Percentiles rank a stretch among this genome's conserved stretches.
Conservation (phyloP, 1,140 invertebrate species). For the Cotesia chilonis region DNA sequence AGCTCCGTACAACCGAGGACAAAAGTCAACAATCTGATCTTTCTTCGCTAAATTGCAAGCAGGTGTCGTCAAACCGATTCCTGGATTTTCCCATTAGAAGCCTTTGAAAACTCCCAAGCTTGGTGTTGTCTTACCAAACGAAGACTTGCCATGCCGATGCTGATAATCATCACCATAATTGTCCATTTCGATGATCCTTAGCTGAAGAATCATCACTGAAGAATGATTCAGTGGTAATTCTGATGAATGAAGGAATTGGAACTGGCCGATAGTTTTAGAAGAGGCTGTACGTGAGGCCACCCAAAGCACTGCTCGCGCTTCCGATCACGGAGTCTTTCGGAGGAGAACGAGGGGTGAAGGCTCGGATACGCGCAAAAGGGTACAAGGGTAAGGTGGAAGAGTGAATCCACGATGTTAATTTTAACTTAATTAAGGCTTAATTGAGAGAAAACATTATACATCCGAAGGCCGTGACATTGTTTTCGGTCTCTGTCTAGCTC, state of each 20-base stretch:
- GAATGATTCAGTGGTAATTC: neutral
- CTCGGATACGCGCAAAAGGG: conserved; percentile 16
- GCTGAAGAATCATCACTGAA: too few relatives aligned
- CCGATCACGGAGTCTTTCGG: conserved; percentile 17
- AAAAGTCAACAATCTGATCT: conserved; percentile 50
- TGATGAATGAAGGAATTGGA: neutral
- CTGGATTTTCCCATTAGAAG: too few relatives aligned
- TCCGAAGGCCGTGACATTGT: conserved; percentile 59
- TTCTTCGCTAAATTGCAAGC: neutral
- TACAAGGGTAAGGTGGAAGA: conserved; percentile 40
- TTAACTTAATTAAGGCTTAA: conserved; percentile 69
- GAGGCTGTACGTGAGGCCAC: conserved; percentile 51
- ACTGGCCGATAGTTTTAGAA: conserved; percentile 10
- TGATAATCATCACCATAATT: too few relatives aligned
- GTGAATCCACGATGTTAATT: conserved; percentile 66
- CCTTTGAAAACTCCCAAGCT: too few relatives aligned
- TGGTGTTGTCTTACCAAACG: too few relatives aligned
- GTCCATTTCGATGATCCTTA: too few relatives aligned
- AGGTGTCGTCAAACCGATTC: neutral
- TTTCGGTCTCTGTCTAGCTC: conserved; percentile 5
- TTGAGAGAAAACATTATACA: conserved; percentile 68
- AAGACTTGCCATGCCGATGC: too few relatives aligned
- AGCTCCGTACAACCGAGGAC: conserved; percentile 57
- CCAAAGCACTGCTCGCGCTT: conserved; percentile 26
- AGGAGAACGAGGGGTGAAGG: conserved; percentile 46